Percentiles rank a stretch among this genome's conserved stretches.
These are phyloP conservation scores for Tylochromis polylepis DNA, from an alignment of 2,113 vertebrate species.

Conservation along the genomic window DNA sequence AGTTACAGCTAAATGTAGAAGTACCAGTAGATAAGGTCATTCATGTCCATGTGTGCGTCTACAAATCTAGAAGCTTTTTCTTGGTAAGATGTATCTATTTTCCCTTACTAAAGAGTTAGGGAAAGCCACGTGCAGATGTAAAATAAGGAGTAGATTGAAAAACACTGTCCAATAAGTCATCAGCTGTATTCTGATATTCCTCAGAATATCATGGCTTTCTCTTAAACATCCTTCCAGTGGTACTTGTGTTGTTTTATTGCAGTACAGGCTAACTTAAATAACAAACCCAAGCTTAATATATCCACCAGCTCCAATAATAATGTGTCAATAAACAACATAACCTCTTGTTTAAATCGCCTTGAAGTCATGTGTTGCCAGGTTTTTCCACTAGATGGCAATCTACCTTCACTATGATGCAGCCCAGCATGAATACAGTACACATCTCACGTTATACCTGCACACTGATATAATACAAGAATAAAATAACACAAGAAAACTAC, in stretches of 20 bases:
- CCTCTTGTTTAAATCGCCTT: neutral
- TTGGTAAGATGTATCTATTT: neutral
- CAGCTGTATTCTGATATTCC: neutral
- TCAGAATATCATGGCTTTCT: neutral
- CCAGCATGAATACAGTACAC: neutral
- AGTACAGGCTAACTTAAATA: neutral
- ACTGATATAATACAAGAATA: neutral
- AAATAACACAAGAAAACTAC: neutral
- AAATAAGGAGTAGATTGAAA: neutral
- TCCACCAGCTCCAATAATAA: neutral
- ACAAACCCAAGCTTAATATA: neutral
- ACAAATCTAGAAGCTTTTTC: neutral
- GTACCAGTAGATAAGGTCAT: neutral
- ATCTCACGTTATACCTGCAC: neutral
- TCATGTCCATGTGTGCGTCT: neutral
- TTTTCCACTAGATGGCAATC: conserved; percentile 68
- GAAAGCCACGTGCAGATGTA: neutral
- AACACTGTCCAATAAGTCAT: neutral
- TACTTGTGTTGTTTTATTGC: neutral
- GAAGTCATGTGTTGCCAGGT: neutral
- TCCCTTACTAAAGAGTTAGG: neutral
- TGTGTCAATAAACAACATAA: neutral
- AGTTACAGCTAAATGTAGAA: neutral
- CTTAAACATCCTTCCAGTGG: neutral
- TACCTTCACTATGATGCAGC: conserved; percentile 11